Base-by-base conservation (phyloP, 1,140 invertebrate species). In the Glossosoma conforme region DNA sequence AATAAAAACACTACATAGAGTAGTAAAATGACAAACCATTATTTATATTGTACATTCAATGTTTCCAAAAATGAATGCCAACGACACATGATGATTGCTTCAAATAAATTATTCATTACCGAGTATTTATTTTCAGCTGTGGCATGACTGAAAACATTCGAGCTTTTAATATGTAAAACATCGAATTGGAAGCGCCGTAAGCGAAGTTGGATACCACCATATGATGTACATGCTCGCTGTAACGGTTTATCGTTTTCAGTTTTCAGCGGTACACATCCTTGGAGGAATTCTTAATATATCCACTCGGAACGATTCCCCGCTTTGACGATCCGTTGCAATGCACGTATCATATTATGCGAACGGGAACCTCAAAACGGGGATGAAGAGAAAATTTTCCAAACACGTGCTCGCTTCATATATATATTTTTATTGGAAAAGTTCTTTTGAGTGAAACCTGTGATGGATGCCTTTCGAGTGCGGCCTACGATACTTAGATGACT, bases 241-340 rank as follows among this genome's bases (percentile, higher is more conserved):
- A 33, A 33, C 15, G 32, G 32, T 33, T 33, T 33, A 33, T 33
- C 32, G 32, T 33, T n/a, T n/a, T n/a, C 32, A 33, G 32, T 11
- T 13, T 13, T 13, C n/a, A 33, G 32, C 32, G n/a, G n/a, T n/a
- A n/a, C n/a, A n/a, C n/a, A n/a, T n/a, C n/a, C n/a, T n/a, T n/a
- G n/a, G n/a, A n/a, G 46, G 38, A 49, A 49, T 41, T 49, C 36
- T 38, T 47, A 38, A 42, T 50, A 42, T 24, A 50, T 43, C 47
- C 28, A 20, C 17, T 42, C 18, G 8, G 19, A 42, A 24, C 47
- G 37, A 50, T 50, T 50, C 28, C 18, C 2, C 40, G 19, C 47
- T 50, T 50, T 43, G 47, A 42, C 38, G 38, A 42, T 14, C 35
- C 28, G 13, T 50, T 32, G 38, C 21, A 25, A 15, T 2, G n/a